These are phyloP conservation scores for Echeneis naucrates DNA, from an alignment of 2,797 vertebrate genomes.

Conservation along the genomic window DNA sequence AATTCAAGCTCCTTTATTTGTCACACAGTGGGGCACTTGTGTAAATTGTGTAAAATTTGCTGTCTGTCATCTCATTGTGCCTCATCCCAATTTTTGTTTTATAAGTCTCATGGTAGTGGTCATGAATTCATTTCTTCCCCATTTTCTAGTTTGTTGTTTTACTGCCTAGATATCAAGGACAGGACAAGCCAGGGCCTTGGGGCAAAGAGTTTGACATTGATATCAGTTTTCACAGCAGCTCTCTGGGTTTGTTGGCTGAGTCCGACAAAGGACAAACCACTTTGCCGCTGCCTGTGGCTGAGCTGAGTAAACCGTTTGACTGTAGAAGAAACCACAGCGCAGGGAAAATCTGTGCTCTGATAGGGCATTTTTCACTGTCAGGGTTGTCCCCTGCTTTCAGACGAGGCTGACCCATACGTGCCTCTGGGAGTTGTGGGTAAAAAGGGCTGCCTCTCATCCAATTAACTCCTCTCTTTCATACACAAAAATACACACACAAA, in stretches of 20 bases:
- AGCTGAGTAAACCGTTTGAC: conserved; percentile 33
- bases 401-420: conserved; percentile 58
- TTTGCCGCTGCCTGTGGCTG: conserved; percentile 37
- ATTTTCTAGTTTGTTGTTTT: conserved; percentile 16
- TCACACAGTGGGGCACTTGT: too few species aligned
- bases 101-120: conserved; percentile 23
- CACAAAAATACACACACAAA: conserved; percentile 2
- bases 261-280: conserved; percentile 18
- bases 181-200: conserved; percentile 17
- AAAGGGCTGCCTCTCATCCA: conserved; percentile 62
- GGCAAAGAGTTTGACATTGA: conserved; percentile 37
- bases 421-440: conserved; percentile 61
- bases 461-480: conserved; percentile 59
- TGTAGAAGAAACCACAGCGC: conserved; percentile 24
- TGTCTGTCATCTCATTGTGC: conserved; percentile 5
- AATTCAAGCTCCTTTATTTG: too few species aligned
- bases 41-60: background rate
- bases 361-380: conserved; percentile 34
- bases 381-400: conserved; percentile 32
- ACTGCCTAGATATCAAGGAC: conserved; percentile 12
- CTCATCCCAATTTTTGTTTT: conserved; percentile 22
- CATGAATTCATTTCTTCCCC: conserved; percentile 29
- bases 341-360: conserved; percentile 29
- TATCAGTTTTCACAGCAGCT: conserved; percentile 32
- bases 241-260: conserved; percentile 26